Percentiles rank a stretch among this genome's conserved stretches.
Conservation (phyloP, 2,888 invertebrate species). For the Cephus runcator region DNA sequence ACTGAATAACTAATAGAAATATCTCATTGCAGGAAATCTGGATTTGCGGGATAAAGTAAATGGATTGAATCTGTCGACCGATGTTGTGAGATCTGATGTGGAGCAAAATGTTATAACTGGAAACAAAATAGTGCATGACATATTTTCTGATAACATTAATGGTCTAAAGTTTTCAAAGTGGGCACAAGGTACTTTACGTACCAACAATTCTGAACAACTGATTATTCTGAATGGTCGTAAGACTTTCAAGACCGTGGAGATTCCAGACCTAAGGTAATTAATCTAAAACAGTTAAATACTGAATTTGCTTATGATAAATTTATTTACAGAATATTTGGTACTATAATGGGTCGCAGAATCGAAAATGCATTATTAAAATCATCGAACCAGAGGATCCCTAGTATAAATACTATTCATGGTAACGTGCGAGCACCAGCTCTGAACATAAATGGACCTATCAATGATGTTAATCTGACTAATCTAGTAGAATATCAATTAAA, state of each 20-base stretch:
- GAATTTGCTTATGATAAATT: slow-evolving; percentile 25
- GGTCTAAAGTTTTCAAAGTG: slow-evolving; percentile 66
- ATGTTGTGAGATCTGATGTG: slow-evolving; percentile 66
- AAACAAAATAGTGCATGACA: slow-evolving; percentile 59
- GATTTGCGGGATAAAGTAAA: slow-evolving; percentile 64
- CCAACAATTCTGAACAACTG: slow-evolving; percentile 44
- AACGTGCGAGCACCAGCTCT: slow-evolving; percentile 33
- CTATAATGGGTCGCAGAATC: slow-evolving; percentile 49
- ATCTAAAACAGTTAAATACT: slow-evolving; percentile 21
- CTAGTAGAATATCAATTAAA: slow-evolving; percentile 38
- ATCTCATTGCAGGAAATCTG: slow-evolving; percentile 51
- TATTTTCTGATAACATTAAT: slow-evolving; percentile 63
- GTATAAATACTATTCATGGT: slow-evolving; percentile 54
- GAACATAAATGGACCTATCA: slow-evolving; percentile 38
- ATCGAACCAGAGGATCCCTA: slow-evolving; percentile 60
- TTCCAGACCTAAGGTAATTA: slow-evolving; percentile 61
- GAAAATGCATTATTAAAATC: slow-evolving; percentile 60
- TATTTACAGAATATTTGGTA: slow-evolving; percentile 59
- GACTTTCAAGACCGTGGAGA: slow-evolving; percentile 61
- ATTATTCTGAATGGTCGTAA: slow-evolving; percentile 66
- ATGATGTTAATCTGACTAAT: slow-evolving; percentile 41
- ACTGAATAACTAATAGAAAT: slow-evolving; percentile 32
- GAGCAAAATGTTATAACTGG: slow-evolving; percentile 64
- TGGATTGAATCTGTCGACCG: slow-evolving; percentile 66
- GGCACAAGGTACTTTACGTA: slow-evolving; percentile 64